Percentiles rank a stretch among this genome's conserved stretches.
phyloP scores from a whole-genome alignment of 2,113 vertebrate species.

The Sminthopsis crassicaudata region DNA sequence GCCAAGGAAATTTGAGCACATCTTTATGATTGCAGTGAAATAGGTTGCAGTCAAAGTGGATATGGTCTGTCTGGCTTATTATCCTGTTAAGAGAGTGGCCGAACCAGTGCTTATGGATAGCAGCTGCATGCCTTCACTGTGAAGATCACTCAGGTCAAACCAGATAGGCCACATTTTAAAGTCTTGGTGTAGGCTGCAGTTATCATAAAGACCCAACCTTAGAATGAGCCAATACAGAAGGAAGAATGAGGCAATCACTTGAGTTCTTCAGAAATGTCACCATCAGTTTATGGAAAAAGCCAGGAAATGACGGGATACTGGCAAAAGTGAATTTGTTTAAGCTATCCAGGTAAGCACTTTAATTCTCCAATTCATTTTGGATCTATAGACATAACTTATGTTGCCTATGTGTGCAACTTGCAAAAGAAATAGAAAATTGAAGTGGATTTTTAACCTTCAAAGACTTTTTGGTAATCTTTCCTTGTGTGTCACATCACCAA shows the following conservation, averaged over 20 bases:
- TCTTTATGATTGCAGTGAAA: not conserved
- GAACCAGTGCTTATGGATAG: constrained; percentile 9
- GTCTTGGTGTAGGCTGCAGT: constrained; percentile 28
- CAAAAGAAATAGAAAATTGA: not conserved
- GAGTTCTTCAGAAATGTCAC: constrained; percentile 36
- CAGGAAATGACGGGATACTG: constrained; percentile 4
- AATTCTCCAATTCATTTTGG: not conserved
- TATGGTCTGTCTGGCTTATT: not conserved
- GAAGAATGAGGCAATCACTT: not conserved
- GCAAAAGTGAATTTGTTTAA: not conserved
- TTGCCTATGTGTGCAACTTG: not conserved
- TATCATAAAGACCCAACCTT: not conserved
- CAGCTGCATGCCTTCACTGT: not conserved
- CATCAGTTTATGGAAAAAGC: not conserved
- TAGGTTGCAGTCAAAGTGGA: not conserved
- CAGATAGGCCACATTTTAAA: constrained; percentile 10
- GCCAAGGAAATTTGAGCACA: not conserved
- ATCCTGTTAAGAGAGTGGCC: not conserved
- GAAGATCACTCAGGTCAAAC: not conserved
- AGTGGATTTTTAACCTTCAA: not conserved
- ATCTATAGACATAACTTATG: not conserved
- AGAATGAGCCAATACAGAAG: not conserved
- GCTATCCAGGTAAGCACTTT: not conserved
- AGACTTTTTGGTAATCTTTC: not conserved
- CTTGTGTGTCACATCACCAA: not conserved